Base-by-base conservation (phyloP, 2,888 invertebrate genomes). In the Aporophyla nigra region DNA sequence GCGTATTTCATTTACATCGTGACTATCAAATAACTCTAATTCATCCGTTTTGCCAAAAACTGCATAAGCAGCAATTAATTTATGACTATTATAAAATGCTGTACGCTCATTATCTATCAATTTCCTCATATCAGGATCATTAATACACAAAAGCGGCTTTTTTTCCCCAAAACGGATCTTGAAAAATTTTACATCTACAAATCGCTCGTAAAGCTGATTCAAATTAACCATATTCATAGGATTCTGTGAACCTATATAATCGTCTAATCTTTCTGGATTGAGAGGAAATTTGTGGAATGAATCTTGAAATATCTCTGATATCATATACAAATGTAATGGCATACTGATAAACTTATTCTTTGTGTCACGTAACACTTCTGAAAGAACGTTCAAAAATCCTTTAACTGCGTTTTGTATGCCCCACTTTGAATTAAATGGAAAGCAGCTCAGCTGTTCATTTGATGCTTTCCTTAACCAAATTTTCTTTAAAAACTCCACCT, bases 161-260 rank as follows among this genome's bases (percentile, higher is more conserved):
- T 86, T 86, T 63, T 86, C 84, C 16, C 84, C 86, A 74, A 86
- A 86, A 2, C 78, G 82, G 43, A 86, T 86, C 66, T 78, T 71
- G 59, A 76, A 68, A 78, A 86, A 86, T 67, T 86, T 86, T 12
- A 63, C 66, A 16, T 82, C 59, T 7, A 86, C 76, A 62, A 86
- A 79, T 54, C 63, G 58, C 24, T 84, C 61, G 62, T 84, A 86
- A 1, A 86, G 71, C 46, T 59, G 46, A 59, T 49, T 68, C 14
- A 72, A 62, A 77, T 77, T 79, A 2, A 79, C 51, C 10, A 24
- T n/a, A 67, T 19, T 67, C 40, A 40, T n/a, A 67, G 33, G n/a
- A n/a, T 6, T 54, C n/a, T 54, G 27, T 33, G 33, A n/a, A 53
- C n/a, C 33, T 12, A 16, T 9, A 40, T 19, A 3, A 53, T 40